These are phyloP conservation scores for Pollenia angustigena DNA, from an alignment of 2,888 invertebrate genomes.

Conservation along the genomic window DNA sequence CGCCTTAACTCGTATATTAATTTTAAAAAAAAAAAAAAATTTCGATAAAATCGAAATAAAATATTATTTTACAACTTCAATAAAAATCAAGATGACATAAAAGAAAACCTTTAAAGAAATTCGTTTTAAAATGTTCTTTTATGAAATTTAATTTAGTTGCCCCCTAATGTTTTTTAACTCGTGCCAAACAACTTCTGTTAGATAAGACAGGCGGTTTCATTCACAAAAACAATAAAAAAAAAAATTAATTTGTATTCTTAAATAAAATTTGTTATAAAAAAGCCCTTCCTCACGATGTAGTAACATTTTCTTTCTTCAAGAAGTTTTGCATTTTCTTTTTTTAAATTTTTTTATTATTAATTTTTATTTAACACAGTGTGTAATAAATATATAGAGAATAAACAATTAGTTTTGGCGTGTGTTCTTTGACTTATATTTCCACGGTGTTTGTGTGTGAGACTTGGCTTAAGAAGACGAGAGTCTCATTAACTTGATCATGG, in stretches of 20 bases:
- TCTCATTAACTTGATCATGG: conserved; percentile 68
- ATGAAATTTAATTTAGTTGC: not conserved
- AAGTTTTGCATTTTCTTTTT: conserved; percentile 1
- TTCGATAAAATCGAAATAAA: too few relatives aligned
- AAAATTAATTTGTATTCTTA: conserved; percentile 37
- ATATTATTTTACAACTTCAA: too few relatives aligned
- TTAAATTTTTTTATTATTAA: not conserved
- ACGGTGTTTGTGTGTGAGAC: not conserved
- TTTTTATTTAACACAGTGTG: not conserved
- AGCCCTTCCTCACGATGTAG: conserved; percentile 8
- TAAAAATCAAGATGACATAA: too few relatives aligned
- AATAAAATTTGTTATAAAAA: conserved; percentile 26
- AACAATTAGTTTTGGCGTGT: conserved; percentile 52
- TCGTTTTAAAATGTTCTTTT: not conserved
- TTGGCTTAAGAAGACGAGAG: conserved; percentile 32
- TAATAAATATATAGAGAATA: not conserved
- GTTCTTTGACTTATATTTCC: conserved; percentile 36
- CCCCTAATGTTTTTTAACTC: conserved; percentile 47
- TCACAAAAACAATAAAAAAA: conserved; percentile 22
- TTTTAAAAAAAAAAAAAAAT: too few relatives aligned
- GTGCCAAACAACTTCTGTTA: conserved; percentile 40
- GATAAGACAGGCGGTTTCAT: conserved; percentile 18
- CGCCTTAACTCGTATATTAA: too few relatives aligned
- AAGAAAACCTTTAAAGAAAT: too few relatives aligned
- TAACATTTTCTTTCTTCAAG: conserved; percentile 1